These are phyloP conservation scores for Calidris pygmaea DNA, from an alignment of 2,113 vertebrate species.

Conservation along the genomic window DNA sequence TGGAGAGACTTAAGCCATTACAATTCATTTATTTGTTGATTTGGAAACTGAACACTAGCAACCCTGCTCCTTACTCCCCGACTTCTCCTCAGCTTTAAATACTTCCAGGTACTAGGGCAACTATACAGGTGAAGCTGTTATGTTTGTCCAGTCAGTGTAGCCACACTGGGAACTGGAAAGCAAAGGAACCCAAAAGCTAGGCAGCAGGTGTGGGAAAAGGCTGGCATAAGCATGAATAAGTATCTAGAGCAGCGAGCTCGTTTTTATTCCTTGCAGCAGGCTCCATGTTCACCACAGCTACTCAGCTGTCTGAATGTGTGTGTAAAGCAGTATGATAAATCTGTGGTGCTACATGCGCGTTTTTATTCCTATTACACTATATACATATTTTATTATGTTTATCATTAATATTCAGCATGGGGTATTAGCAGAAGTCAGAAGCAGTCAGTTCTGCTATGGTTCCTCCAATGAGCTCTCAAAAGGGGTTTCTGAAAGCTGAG, in stretches of 20 bases:
- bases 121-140: background rate
- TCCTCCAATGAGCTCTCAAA: slow-evolving; percentile 5
- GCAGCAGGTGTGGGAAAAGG: background rate
- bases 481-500: background rate
- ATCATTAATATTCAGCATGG: slow-evolving; percentile 60
- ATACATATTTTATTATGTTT: slow-evolving; percentile 71
- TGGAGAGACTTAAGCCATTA: background rate
- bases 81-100: background rate
- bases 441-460: slow-evolving; percentile 57
- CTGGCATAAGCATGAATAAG: background rate
- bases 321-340: slow-evolving; percentile 49
- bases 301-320: slow-evolving; percentile 40
- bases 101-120: background rate
- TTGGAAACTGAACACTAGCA: background rate
- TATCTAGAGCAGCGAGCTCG: background rate
- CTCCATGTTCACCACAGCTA: background rate
- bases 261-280: slow-evolving; percentile 43
- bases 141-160: background rate
- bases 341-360: slow-evolving; percentile 9
- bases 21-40: background rate
- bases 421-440: slow-evolving; percentile 60
- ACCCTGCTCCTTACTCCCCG: background rate
- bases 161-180: background rate
- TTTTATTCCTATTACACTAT: slow-evolving; percentile 64
- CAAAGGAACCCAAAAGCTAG: background rate